Evolutionary conservation across 2,113 vertebrate species (phyloP).

Genomic region (Tachycineta bicolor): DNA sequence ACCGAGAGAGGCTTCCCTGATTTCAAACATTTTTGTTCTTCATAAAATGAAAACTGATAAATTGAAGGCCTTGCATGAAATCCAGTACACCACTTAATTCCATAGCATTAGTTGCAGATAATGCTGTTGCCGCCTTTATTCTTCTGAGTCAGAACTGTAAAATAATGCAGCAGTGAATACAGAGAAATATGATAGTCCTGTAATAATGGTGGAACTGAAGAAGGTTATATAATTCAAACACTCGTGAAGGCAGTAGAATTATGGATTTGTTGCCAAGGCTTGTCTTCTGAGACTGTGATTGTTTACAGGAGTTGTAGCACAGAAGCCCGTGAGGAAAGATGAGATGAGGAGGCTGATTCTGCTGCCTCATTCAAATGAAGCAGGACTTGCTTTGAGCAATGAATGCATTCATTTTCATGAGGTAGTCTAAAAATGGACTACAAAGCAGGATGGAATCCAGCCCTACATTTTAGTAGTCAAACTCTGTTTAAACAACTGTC

Average conservation of each 20-base stretch:
- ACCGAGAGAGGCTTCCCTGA: background rate
- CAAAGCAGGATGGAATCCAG: background rate
- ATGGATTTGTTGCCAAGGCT: conserved; percentile 33
- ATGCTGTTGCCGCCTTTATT: background rate
- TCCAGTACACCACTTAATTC: background rate
- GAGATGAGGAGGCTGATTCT: background rate
- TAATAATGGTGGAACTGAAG: background rate
- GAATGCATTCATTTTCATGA: background rate
- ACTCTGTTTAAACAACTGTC: background rate
- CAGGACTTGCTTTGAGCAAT: conserved; percentile 1
- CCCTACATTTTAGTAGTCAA: background rate
- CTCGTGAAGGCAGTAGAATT: conserved; percentile 33
- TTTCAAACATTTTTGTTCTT: background rate
- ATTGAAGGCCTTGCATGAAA: background rate
- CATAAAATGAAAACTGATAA: background rate
- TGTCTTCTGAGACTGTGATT: conserved; percentile 31
- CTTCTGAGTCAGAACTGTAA: background rate
- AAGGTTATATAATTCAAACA: background rate
- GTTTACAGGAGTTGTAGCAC: conserved; percentile 22
- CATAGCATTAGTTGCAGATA: background rate
- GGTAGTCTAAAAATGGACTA: background rate
- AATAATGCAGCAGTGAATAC: background rate
- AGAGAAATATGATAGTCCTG: background rate
- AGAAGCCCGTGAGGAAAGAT: background rate
- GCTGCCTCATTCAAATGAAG: background rate